Conservation (phyloP, 2,888 invertebrate species). For the Acronicta alni region DNA sequence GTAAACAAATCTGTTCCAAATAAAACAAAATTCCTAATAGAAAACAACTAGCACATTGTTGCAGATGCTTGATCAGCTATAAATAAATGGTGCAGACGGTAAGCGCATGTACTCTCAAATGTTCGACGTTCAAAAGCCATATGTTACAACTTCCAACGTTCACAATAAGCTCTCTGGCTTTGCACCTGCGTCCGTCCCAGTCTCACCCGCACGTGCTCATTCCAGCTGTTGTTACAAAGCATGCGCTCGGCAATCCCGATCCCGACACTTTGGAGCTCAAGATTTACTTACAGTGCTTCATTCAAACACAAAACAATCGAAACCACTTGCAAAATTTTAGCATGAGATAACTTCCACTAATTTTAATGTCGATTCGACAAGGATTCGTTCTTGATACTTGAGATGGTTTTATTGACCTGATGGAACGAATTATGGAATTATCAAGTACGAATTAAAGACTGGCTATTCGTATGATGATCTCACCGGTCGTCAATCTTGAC, state of each 20-base stretch:
- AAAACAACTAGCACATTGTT: conserved; percentile 48
- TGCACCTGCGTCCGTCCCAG: conserved; percentile 87
- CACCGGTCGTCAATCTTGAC: conserved; percentile 87
- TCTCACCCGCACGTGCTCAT: conserved; percentile 83
- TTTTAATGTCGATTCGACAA: conserved; percentile 24
- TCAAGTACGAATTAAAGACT: conserved; percentile 75
- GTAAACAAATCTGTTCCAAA: conserved; percentile 54
- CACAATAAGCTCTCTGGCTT: conserved; percentile 71
- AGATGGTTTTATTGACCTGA: conserved; percentile 47
- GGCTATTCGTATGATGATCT: conserved; percentile 83
- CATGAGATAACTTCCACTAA: conserved; percentile 3
- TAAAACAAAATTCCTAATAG: conserved; percentile 37
- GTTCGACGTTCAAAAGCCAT: conserved; percentile 67
- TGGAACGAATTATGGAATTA: conserved; percentile 62
- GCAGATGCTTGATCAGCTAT: conserved; percentile 56
- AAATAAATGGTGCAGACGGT: conserved; percentile 56
- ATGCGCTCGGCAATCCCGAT: conserved; percentile 35
- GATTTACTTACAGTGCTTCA: conserved; percentile 36
- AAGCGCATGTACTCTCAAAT: conserved; percentile 56
- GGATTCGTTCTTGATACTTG: conserved; percentile 21
- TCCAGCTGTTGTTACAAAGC: conserved; percentile 62
- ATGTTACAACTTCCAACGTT: conserved; percentile 67
- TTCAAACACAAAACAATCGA: conserved; percentile 19
- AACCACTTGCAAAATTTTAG: conserved; percentile 13
- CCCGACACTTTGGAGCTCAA: conserved; percentile 37